Base-by-base conservation (phyloP, 2,888 invertebrate genomes). In the Chrysotoxum bicinctum region DNA sequence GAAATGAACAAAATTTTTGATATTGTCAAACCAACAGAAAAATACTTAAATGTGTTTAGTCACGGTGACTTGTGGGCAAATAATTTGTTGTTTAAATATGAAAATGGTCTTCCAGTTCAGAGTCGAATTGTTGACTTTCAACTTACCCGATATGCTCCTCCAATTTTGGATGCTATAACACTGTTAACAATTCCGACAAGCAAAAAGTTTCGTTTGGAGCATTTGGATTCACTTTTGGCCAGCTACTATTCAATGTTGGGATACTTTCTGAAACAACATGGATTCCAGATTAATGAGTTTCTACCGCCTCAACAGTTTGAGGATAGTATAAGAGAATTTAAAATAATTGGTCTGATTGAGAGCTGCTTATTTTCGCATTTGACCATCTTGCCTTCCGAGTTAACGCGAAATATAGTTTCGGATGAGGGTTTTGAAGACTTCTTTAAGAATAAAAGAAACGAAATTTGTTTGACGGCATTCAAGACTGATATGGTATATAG, bases 111-210 rank as follows among this genome's bases (percentile, higher is more conserved):
- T 37, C 93, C 94, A 1, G 91, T 94, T 2, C 93, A 94, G 32
- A 95, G 95, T 87, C 89, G 94, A 37, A 89, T 96, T 10, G 94
- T 96, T 2, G 96, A 96, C 90, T 96, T 94, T 88, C 96, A 96
- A 90, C 92, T 95, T 64, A 91, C 93, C 0, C 93, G 94, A 30
- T 95, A 94, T 89, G 94, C 94, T 16, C 95, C 96, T 0, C 94
- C 95, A 0, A 93, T 94, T 21, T 93, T 95, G 56, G 96, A 96
- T 87, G 88, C 94, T 5, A 89, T 93, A 0, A 92, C 93, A 2
- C 87, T 93, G 12, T 88, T 94, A 0, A 93, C 93, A 60, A 91
- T 94, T 40, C 93, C 93, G 74, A 92, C 93, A 0, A 91, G 91
- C 1, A 90, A 90, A 0, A 88, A 90, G 16, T 93, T 93, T 81